phyloP scores from a whole-genome alignment of 2,797 vertebrate species.

The Poeciliopsis paucimaculata region DNA sequence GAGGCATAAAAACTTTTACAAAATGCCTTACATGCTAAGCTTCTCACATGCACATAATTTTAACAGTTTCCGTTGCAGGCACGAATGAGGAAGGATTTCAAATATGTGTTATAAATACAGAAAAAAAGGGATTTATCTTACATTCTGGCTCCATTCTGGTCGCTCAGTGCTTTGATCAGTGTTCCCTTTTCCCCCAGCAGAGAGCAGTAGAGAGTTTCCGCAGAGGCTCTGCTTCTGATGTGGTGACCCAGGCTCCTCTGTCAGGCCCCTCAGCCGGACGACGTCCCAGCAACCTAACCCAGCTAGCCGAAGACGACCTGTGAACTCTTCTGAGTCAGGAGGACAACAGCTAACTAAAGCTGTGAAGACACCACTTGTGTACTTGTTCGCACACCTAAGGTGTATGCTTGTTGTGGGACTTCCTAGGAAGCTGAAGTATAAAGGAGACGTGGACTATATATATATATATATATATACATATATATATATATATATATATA shows the following conservation, averaged over 20 bases:
- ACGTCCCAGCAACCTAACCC: conserved; percentile 85
- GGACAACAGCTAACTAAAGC: conserved; percentile 50
- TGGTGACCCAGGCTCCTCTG: conserved; percentile 52
- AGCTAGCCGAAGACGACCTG: conserved; percentile 89
- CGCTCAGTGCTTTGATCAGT: conserved; percentile 20
- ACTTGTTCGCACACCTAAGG: conserved; percentile 38
- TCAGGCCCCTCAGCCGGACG: conserved; percentile 71
- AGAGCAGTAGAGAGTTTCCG: conserved; percentile 77
- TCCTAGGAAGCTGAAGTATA: conserved; percentile 37
- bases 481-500: conserved; percentile 1
- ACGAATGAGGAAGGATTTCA: neutral
- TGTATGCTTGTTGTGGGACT: conserved; percentile 30
- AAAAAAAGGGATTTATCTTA: no score
- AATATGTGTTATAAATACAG: neutral
- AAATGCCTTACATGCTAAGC: neutral
- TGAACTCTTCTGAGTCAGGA: conserved; percentile 71
- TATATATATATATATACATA: conserved; percentile 5
- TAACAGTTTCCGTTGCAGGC: neutral
- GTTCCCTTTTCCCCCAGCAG: conserved; percentile 66
- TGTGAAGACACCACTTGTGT: conserved; percentile 38
- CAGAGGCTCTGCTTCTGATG: conserved; percentile 65
- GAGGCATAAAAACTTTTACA: neutral
- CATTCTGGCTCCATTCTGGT: neutral
- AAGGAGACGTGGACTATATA: conserved; percentile 39
- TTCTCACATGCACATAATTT: neutral